phyloP scores from a whole-genome alignment of 1,140 invertebrate species.

The Euwallacea fornicatus region DNA sequence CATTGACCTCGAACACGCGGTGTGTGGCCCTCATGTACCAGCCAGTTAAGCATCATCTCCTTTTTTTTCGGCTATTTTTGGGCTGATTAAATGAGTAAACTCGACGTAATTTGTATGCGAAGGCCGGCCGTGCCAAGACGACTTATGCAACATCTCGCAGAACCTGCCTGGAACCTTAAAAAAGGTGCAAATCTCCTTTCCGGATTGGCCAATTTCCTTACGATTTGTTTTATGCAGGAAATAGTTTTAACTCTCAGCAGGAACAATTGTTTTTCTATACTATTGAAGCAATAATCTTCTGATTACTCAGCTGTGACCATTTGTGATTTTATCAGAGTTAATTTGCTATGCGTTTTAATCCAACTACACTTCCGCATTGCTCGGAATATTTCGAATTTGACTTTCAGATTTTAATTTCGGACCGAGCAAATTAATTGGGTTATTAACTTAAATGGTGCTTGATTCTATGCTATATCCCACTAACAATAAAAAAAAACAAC shows the following conservation, averaged over 20 bases:
- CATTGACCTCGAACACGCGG: constrained; percentile 29
- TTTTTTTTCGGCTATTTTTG: constrained; percentile 32
- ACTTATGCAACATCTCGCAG: neutral
- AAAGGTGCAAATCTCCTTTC: neutral
- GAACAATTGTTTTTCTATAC: constrained; percentile 25
- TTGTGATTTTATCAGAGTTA: constrained; percentile 21
- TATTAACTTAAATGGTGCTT: too few species aligned
- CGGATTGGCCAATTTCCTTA: neutral
- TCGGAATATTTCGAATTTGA: constrained; percentile 3
- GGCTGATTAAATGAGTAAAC: constrained; percentile 32
- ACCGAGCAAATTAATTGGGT: neutral
- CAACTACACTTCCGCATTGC: constrained; percentile 21
- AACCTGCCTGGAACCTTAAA: neutral
- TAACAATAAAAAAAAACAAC: too few species aligned
- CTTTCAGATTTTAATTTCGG: constrained; percentile 7
- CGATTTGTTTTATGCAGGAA: constrained; percentile 22
- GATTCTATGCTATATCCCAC: too few species aligned
- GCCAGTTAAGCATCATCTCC: constrained; percentile 15
- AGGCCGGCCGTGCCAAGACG: neutral
- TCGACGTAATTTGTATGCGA: constrained; percentile 24
- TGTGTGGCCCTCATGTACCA: constrained; percentile 29
- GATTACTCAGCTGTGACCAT: constrained; percentile 28
- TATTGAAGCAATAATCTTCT: constrained; percentile 27
- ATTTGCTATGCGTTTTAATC: constrained; percentile 30
- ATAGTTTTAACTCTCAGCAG: constrained; percentile 13